Base-by-base conservation (phyloP, 2,797 vertebrate genomes). In the Enteromius treurensis region DNA sequence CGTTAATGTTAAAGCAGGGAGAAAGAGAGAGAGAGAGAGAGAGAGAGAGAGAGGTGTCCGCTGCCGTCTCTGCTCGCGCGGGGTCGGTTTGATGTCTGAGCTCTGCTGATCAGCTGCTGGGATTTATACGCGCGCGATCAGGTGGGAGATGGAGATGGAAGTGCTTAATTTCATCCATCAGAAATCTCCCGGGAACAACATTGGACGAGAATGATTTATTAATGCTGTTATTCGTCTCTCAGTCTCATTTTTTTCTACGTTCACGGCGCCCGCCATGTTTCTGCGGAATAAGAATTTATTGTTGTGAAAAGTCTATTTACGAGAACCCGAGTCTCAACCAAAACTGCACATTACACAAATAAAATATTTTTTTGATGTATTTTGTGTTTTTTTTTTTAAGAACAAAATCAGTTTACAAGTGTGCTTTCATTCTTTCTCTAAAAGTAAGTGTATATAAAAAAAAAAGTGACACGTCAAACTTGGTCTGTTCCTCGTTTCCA, bases 101-200 rank as follows among this genome's bases (percentile, higher is more conserved):
- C 88, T 93, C 90, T 91, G 91, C 90, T 91, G 93, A 94, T 95
- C 95, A 94, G 94, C 92, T 93, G 94, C 91, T 91, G 92, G 90
- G 92, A 93, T 96, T 95, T 96, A 95, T 95, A 95, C 89, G 91
- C 87, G 90, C 88, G 91, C 88, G 93, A 90, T 93, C 91, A 93
- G 91, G 91, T 92, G 92, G 90, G 89, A 88, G 92, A 90, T 91
- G 92, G 92, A 94, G 92, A 93, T 89, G 92, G 92, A 95, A 94
- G 94, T 92, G 94, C 94, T 95, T 95, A 95, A 95, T 96, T 95
- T 94, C 95, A 95, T 96, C 95, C 94, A 94, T 94, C 94, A 92
- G 92, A 94, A 91, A 91, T 93, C 95, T 94, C 94, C 87, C 88
- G 95, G 95, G 96, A 96, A 92, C 91, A 86, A 90, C 91, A 90